Evolutionary conservation across 2,797 vertebrate species (phyloP).

Genomic region (Thripadectes ignobilis): DNA sequence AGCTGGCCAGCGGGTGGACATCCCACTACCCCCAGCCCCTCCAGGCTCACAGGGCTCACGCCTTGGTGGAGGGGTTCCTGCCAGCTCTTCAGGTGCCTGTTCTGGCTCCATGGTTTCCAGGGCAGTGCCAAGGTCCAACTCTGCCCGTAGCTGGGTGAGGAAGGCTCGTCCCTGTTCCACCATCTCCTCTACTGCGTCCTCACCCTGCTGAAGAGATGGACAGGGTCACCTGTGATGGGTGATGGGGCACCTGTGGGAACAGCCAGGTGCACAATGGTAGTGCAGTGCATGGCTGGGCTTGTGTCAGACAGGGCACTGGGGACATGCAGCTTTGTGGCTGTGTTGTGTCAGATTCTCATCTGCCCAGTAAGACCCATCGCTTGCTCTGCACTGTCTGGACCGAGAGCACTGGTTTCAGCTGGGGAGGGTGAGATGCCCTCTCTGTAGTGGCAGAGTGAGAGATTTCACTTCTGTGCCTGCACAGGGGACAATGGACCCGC

Average conservation of each 20-base stretch:
- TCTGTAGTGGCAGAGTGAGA: neutral
- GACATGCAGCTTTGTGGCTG: neutral
- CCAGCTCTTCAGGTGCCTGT: neutral
- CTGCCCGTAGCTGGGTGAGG: slow-evolving; percentile 76
- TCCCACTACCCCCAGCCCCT: neutral
- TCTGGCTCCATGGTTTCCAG: neutral
- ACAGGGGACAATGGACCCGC: neutral
- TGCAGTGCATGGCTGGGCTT: neutral
- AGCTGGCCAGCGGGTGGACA: rapidly evolving
- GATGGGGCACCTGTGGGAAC: rapidly evolving
- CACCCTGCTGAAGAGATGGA: slow-evolving; percentile 35
- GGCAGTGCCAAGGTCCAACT: slow-evolving; percentile 42
- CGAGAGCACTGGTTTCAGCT: neutral
- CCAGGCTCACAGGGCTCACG: neutral
- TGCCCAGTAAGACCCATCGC: neutral
- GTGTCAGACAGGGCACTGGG: neutral
- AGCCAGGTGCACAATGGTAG: neutral
- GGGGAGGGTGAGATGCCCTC: neutral
- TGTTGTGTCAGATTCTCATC: neutral
- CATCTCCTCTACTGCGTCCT: slow-evolving; percentile 74
- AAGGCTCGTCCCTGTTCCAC: slow-evolving; percentile 71
- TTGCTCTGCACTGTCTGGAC: neutral
- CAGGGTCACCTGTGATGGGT: neutral
- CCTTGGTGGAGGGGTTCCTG: rapidly evolving
- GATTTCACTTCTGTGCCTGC: neutral